A percentile compares a stretch with the other conserved stretches of the same genome.
Evolutionary conservation across 2,113 vertebrate species (phyloP).

Genomic region (Psephotus haematonotus): DNA sequence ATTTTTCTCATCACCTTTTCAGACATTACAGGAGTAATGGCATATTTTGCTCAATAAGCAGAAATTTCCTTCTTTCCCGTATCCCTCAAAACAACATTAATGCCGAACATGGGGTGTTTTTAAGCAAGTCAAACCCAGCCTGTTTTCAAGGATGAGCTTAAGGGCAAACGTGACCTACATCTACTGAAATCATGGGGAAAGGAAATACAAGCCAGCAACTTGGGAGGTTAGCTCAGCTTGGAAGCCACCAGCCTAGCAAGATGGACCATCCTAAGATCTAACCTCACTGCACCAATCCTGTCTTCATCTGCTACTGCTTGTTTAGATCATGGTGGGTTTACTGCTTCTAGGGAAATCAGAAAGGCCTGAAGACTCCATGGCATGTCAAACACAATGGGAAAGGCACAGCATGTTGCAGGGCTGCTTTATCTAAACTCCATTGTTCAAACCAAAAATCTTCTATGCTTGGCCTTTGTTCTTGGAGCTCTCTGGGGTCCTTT

Average conservation of each 20-base stretch:
- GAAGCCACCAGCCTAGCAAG: neutral
- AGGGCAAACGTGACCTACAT: neutral
- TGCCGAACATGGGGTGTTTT: neutral
- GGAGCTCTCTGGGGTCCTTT: neutral
- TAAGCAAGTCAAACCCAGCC: neutral
- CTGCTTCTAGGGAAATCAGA: neutral
- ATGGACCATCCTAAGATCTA: neutral
- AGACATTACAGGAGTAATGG: rapidly evolving
- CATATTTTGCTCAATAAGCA: neutral
- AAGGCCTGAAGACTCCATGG: neutral
- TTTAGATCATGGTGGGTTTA: neutral
- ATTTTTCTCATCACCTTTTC: neutral
- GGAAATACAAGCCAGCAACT: neutral
- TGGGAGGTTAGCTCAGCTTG: constrained; percentile 13
- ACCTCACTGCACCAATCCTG: neutral
- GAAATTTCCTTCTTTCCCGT: neutral
- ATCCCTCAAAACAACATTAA: neutral
- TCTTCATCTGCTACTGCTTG: neutral
- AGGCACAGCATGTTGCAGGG: neutral
- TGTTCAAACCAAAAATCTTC: neutral
- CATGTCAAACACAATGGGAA: neutral
- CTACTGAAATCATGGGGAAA: neutral
- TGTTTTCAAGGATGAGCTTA: neutral
- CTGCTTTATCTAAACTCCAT: constrained; percentile 13
- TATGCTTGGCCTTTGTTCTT: neutral